Evolutionary conservation across 2,888 invertebrate genomes (phyloP).

Genomic region (Eupithecia tripunctaria): DNA sequence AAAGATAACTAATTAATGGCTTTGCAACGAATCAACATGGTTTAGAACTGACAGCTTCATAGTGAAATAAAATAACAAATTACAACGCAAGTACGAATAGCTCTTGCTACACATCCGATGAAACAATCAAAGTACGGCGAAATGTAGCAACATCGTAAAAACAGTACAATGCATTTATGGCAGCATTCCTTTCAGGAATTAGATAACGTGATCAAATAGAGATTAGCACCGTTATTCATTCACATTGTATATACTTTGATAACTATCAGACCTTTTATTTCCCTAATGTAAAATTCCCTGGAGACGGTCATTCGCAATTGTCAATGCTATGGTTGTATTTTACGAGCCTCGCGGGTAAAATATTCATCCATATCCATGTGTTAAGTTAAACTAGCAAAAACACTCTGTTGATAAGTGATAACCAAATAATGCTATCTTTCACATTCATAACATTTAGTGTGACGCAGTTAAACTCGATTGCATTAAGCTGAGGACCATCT

Average conservation of each 20-base stretch:
- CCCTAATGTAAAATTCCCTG: too few relatives aligned
- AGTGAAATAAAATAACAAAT: neutral
- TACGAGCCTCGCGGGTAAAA: neutral
- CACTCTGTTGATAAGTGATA: neutral
- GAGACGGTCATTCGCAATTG: too few relatives aligned
- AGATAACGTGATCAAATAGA: slow-evolving; percentile 25
- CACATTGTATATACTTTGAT: neutral
- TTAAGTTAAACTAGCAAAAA: neutral
- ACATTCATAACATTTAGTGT: neutral
- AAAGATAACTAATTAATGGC: neutral
- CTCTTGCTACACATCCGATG: slow-evolving; percentile 3
- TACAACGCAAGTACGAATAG: neutral
- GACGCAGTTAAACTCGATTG: slow-evolving; percentile 6
- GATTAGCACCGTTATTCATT: neutral
- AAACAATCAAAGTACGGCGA: slow-evolving; percentile 9
- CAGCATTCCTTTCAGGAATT: slow-evolving; percentile 25
- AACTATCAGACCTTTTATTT: neutral
- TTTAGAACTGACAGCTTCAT: neutral
- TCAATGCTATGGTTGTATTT: too few relatives aligned
- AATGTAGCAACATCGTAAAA: slow-evolving; percentile 16
- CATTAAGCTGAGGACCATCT: neutral
- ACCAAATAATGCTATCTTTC: neutral
- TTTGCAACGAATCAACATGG: neutral
- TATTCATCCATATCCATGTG: neutral
- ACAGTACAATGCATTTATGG: slow-evolving; percentile 23